Evolutionary conservation across 2,113 vertebrate species (phyloP).

Genomic region (Leuciscus idus): DNA sequence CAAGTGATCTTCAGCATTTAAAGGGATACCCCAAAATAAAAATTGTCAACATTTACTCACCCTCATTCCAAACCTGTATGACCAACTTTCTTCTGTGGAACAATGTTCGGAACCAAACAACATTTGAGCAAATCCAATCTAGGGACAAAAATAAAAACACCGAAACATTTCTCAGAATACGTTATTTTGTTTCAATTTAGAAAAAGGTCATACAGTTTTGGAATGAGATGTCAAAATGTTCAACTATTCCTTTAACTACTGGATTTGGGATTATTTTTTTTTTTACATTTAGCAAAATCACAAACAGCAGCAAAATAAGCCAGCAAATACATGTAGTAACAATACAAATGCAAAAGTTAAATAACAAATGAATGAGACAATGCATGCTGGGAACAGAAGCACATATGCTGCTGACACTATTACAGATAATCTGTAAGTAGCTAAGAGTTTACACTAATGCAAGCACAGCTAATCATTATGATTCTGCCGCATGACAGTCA

Average conservation of each 20-base stretch:
- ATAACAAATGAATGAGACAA: not conserved
- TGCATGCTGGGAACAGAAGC: not conserved
- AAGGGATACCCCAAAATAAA: not conserved
- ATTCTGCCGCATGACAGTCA: not conserved
- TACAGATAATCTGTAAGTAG: constrained; percentile 4
- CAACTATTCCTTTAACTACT: not conserved
- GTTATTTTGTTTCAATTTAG: no score
- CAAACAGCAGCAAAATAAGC: not conserved
- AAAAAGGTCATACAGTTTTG: no score
- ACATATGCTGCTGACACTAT: not conserved
- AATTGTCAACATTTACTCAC: not conserved
- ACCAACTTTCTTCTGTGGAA: no score
- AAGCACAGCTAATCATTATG: not conserved
- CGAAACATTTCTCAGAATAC: no score
- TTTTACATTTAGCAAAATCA: not conserved
- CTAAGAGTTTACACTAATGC: not conserved
- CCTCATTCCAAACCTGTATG: not conserved
- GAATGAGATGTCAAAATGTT: no score
- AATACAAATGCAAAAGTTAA: not conserved
- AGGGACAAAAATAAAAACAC: not conserved
- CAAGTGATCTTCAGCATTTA: not conserved
- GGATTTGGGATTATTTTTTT: no score
- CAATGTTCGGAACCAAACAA: not conserved
- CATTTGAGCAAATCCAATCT: not conserved
- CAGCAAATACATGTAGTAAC: not conserved